A percentile compares a stretch with the other conserved stretches of the same genome.
Evolutionary conservation across 2,113 vertebrate species (phyloP).

Genomic region (Genyomyrus donnyi): DNA sequence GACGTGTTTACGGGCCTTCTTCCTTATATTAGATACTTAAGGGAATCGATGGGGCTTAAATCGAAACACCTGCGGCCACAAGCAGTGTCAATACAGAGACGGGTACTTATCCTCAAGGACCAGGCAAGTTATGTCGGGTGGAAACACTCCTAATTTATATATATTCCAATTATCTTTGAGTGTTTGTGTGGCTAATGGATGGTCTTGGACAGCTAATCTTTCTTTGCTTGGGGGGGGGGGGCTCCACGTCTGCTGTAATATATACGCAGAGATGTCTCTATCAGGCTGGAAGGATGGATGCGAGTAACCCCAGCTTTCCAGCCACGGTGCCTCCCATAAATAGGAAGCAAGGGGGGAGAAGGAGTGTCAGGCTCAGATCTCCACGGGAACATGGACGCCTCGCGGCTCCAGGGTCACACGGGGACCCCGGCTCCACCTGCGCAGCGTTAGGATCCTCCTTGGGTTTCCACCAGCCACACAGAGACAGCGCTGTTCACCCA

Average conservation of each 20-base stretch:
- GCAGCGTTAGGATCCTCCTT: background rate
- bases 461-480: background rate
- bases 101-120: conserved; percentile 31
- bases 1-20: conserved; percentile 25
- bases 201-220: conserved; percentile 21
- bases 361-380: background rate
- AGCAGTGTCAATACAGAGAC: conserved; percentile 37
- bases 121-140: conserved; percentile 34
- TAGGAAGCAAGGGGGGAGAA: background rate
- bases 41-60: conserved; percentile 26
- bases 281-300: background rate
- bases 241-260: background rate
- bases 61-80: conserved; percentile 23
- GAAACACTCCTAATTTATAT: conserved; percentile 35
- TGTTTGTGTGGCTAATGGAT: conserved; percentile 25
- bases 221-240: background rate
- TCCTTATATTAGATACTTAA: conserved; percentile 29
- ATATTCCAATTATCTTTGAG: conserved; percentile 35
- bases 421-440: background rate
- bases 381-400: no score
- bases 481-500: background rate
- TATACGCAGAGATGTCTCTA: background rate
- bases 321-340: background rate
- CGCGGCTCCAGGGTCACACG: background rate
- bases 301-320: background rate